Conservation (phyloP, 2,113 vertebrate species). For the Alligator mississippiensis region DNA sequence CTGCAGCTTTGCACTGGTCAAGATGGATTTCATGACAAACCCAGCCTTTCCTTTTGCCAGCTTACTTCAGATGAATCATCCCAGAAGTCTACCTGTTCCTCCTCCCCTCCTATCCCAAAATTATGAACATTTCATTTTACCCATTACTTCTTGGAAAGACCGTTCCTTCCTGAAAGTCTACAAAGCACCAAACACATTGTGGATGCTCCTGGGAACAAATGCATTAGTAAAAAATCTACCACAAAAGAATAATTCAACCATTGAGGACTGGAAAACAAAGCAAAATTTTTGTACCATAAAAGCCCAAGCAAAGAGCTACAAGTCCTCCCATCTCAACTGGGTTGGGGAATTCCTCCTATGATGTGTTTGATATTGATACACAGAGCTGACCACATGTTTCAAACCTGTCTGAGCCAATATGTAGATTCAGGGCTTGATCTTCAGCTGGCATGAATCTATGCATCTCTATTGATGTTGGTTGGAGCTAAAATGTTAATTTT, state of each 20-base stretch:
- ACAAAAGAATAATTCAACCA: neutral
- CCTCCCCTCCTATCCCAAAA: neutral
- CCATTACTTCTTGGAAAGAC: neutral
- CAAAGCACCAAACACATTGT: neutral
- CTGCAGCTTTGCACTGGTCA: neutral
- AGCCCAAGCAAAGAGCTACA: conserved; percentile 33
- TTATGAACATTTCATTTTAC: neutral
- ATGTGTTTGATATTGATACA: conserved; percentile 50
- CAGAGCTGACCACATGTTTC: conserved; percentile 8
- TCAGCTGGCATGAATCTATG: conserved; percentile 28
- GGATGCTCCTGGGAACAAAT: neutral
- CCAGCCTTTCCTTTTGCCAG: neutral
- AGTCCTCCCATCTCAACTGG: neutral
- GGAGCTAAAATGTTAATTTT: conserved; percentile 4
- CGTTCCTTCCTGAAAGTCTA: neutral
- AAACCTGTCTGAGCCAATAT: conserved; percentile 43
- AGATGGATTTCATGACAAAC: neutral
- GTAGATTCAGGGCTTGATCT: conserved; percentile 52
- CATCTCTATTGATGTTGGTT: neutral
- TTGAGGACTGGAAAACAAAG: neutral
- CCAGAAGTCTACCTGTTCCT: neutral
- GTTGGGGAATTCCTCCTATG: conserved; percentile 14
- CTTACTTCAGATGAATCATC: neutral
- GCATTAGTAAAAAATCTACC: neutral
- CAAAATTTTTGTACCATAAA: neutral